Evolutionary conservation across 2,113 vertebrate species (phyloP).

Genomic region (Urocolius indicus): DNA sequence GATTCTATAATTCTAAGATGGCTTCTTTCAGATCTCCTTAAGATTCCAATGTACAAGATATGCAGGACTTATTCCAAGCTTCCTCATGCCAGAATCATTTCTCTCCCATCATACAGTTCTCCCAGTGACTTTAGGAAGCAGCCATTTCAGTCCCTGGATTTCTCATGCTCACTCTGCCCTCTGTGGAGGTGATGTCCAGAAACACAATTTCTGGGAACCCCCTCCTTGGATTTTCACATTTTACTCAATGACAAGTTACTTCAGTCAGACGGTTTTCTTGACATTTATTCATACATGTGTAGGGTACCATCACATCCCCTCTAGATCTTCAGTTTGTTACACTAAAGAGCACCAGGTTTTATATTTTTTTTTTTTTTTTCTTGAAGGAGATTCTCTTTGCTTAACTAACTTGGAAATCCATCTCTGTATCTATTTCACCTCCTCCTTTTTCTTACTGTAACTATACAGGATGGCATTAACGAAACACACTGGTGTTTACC

Average conservation of each 20-base stretch:
- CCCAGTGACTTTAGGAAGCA: background rate
- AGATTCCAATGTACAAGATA: background rate
- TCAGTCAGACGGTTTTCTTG: background rate
- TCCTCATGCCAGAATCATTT: background rate
- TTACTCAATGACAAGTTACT: background rate
- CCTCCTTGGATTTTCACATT: background rate
- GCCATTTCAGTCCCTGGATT: background rate
- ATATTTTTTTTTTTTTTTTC: background rate
- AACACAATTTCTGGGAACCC: accelerated
- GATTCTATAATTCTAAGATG: background rate
- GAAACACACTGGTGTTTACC: background rate
- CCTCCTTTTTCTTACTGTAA: background rate
- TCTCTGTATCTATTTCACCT: background rate
- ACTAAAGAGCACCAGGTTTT: background rate
- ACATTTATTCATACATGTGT: background rate
- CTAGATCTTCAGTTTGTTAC: background rate
- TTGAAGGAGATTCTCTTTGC: background rate
- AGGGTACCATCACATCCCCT: background rate
- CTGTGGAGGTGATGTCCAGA: slow-evolving; percentile 10
- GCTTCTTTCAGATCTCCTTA: background rate
- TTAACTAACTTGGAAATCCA: background rate
- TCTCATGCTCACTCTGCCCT: slow-evolving; percentile 38
- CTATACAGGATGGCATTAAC: background rate
- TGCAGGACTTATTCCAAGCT: background rate
- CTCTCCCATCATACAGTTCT: background rate